Percentiles rank a stretch among this genome's conserved stretches.
These are phyloP conservation scores for Mus caroli DNA, from an alignment of 2,797 vertebrate genomes.

Conservation along the genomic window DNA sequence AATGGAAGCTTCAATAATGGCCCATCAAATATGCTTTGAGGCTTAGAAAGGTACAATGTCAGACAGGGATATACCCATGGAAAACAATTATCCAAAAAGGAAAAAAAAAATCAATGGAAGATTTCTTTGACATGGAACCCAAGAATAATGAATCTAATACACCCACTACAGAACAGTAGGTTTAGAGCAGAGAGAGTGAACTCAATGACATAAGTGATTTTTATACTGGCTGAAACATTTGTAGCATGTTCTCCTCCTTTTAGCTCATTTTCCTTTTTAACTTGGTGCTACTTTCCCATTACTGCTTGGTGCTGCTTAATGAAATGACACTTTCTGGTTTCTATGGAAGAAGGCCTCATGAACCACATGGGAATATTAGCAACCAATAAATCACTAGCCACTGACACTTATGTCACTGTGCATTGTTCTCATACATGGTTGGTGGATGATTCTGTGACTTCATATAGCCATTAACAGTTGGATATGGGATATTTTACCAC, in stretches of 20 bases:
- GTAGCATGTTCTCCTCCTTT: slow-evolving; percentile 7
- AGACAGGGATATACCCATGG: neutral
- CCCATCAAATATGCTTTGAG: neutral
- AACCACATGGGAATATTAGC: neutral
- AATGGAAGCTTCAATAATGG: neutral
- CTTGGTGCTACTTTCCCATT: neutral
- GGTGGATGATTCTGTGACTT: neutral
- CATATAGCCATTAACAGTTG: neutral
- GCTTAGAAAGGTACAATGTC: neutral
- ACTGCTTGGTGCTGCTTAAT: neutral
- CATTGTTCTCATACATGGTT: accelerated
- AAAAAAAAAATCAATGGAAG: neutral
- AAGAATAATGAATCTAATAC: slow-evolving; percentile 23
- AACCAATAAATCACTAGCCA: neutral
- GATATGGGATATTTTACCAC: neutral
- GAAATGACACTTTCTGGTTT: neutral
- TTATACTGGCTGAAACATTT: neutral
- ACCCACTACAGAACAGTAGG: neutral
- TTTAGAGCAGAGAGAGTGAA: neutral
- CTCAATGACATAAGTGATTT: neutral
- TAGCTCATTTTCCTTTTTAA: neutral
- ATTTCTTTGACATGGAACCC: neutral
- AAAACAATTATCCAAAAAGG: neutral
- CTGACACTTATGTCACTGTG: neutral
- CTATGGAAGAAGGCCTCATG: neutral